phyloP scores from a whole-genome alignment of 2,113 vertebrate species.

The Daphoenositta chrysoptera region DNA sequence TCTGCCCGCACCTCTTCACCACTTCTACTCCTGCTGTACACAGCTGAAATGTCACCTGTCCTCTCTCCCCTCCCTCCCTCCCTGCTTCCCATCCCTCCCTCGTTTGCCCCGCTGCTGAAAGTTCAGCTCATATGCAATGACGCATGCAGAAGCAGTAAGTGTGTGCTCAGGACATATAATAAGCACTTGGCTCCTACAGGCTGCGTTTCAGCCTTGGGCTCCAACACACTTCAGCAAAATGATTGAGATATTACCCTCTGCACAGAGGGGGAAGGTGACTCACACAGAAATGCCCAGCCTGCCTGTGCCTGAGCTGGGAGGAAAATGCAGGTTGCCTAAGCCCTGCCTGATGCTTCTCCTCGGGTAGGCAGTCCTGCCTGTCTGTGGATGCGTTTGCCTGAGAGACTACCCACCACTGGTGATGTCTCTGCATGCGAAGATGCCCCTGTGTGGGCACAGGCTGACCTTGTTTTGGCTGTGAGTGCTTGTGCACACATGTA shows the following conservation, averaged over 20 bases:
- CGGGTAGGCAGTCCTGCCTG: neutral
- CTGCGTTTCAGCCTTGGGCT: neutral
- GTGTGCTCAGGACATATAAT: neutral
- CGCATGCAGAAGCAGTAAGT: neutral
- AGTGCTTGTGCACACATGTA: accelerated
- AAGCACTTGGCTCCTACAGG: neutral
- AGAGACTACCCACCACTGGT: accelerated
- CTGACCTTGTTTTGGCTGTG: neutral
- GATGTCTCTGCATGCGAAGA: accelerated
- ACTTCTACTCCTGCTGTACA: neutral
- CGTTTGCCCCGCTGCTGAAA: neutral
- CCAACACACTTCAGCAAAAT: neutral
- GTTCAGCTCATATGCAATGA: neutral
- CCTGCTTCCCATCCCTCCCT: neutral
- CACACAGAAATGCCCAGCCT: neutral
- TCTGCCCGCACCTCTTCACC: neutral
- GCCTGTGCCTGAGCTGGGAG: neutral
- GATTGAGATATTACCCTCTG: neutral
- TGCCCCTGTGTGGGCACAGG: neutral
- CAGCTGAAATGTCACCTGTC: neutral
- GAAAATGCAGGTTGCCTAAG: neutral
- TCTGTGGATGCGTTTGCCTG: neutral
- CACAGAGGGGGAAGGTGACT: neutral
- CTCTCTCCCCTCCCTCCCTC: neutral
- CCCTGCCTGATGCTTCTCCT: neutral